Conservation (phyloP, 2,797 vertebrate species). For the Peromyscus eremicus region DNA sequence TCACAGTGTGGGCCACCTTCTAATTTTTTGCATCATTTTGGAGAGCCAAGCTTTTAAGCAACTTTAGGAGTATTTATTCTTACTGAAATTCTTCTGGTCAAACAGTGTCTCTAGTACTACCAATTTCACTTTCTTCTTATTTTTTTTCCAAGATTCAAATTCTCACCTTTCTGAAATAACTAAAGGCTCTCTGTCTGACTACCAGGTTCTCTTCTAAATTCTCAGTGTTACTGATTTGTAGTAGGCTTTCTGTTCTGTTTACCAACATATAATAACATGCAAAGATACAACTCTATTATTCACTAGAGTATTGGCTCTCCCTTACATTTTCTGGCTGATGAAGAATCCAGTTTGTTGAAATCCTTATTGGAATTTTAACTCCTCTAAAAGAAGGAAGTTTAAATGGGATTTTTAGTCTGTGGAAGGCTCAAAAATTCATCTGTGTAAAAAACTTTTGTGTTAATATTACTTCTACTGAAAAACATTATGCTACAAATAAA, state of each 20-base stretch:
- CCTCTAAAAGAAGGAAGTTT: conserved; percentile 54
- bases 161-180: neutral
- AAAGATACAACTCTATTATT: conserved; percentile 56
- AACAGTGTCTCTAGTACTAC: neutral
- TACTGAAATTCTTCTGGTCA: neutral
- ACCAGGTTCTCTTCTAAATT: neutral
- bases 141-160: conserved; percentile 40
- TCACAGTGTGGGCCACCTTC: neutral
- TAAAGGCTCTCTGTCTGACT: neutral
- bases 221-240: conserved; percentile 25
- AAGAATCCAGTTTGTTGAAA: conserved; percentile 57
- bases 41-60: neutral
- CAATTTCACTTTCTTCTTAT: neutral
- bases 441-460: conserved; percentile 46
- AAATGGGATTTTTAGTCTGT: conserved; percentile 22
- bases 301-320: conserved; percentile 31
- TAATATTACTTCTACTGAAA: conserved; percentile 31
- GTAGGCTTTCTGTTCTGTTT: conserved; percentile 8
- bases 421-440: conserved; percentile 38
- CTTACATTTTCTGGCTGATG: conserved; percentile 53
- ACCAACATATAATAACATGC: neutral
- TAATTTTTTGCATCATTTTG: neutral
- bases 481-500: conserved; percentile 43
- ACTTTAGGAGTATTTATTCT: neutral
- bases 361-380: conserved; percentile 44